Evolutionary conservation across 1,140 invertebrate genomes (phyloP), one percentile per base, ranked within the genome.

Genomic region (Berghia stephanieae): DNA sequence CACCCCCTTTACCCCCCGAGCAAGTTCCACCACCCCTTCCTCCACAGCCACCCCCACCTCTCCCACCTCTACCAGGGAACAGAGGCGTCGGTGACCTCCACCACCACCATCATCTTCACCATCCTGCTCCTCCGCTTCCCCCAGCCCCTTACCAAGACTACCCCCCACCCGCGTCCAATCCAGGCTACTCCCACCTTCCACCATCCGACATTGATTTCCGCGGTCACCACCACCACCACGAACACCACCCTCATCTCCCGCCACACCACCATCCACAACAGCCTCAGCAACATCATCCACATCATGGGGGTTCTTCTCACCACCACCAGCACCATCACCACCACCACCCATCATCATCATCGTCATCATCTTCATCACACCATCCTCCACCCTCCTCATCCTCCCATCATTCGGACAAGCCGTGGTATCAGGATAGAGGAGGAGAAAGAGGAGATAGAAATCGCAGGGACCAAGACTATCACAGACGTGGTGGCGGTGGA

Each of bases 21-120:
- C 78, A 75, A 31, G 8, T 24, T 1, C 67, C 55, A n/a, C 78
- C 73, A 24, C 78, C 78, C 13, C 78, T 75, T 16, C 78, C 69
- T 21, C 68, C 78, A 21, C 69, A 49, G 5, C 78, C 68, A 16
- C 78, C 78, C 6, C 78, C 78, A n/a, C 69, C 74, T 1, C 49
- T 67, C 18, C 78, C 69, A 0, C 74, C 78, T 43, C 74, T 57
- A 2, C 78, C 75, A 10, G 43, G 0, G 34, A 36, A 44, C 18
- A 36, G 24, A 8, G 27, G 34, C 1, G 34, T 76, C 78, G n/a
- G 16, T 55, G 10, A n/a, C 44, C n/a, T n/a, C 55, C n/a, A 21
- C 43, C 49, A 8, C 44, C 44, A 31, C 66, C 67, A 3, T 40
- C 40, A 55, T 27, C 31, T 16, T n/a, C 57, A 34, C 21, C 42